Evolutionary conservation across 2,797 vertebrate species (phyloP), one percentile per base, ranked within the genome.

Genomic region (Manis crassicaudata): DNA sequence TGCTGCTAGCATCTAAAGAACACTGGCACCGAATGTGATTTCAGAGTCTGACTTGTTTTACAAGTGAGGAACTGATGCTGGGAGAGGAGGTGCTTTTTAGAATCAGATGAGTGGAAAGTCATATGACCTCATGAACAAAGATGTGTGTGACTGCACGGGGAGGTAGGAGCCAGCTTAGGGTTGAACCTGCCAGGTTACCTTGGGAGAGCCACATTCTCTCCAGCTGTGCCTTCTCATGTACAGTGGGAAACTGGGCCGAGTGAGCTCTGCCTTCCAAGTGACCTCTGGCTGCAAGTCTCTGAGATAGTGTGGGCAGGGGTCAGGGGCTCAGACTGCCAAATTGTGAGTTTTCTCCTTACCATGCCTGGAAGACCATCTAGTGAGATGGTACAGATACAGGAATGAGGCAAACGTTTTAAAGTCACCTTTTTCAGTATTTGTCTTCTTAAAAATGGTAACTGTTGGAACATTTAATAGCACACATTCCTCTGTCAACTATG

Each of bases 221-320:
- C 46, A 40, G 67, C 65, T 29, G 35, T 92, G 40, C 5, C 63
- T 94, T 29, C 63, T 54, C 67, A 2, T 72, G 56, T 46, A 43
- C 25, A 0, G 14, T 1, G 63, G 52, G 50, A n/a, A 60, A 2
- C 46, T 2, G 14, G 25, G 29, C 9, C 0, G 1, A 52, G 13
- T 25, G 14, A 8, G 4, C 50, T 86, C 83, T 20, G 60, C 70
- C 67, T 86, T 56, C 73, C n/a, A 21, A 2, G 4, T 27, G 46
- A 68, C n/a, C 67, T 32, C 60, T 32, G 65, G 40, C 50, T 65
- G 23, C 82, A 72, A 4, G 14, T 32, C 50, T 68, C 4, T 0
- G 5, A 43, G 29, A 32, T 6, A 5, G 0, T 7, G 0, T 90
- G 40, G 17, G 68, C 1, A 0, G 5, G 23, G 77, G 20, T 76